Evolutionary conservation across 2,113 vertebrate species (phyloP), one percentile per base, ranked within the genome.

Genomic region (Meleagris gallopavo): DNA sequence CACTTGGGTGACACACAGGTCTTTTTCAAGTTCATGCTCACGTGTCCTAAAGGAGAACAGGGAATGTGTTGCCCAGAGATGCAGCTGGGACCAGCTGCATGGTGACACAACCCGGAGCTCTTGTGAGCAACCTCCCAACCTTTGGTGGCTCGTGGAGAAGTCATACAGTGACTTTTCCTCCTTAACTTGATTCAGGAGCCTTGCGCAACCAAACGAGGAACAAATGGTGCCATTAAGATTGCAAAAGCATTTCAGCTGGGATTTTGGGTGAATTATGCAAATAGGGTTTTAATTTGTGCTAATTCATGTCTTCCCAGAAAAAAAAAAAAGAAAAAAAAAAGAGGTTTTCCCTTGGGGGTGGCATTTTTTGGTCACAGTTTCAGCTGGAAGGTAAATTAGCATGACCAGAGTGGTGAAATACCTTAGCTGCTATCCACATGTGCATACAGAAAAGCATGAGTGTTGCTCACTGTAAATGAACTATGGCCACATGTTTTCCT

Each of bases 221-320:
- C 52, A 73, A 94, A 87, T 72, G 90, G 30, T 41, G 50, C 20
- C 52, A 90, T 84, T 95, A 61, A 75, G 89, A 97, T 93, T 95
- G 83, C 91, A 84, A 91, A 95, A 95, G 27, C 32, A 20, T 84
- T 91, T 78, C 45, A 41, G 41, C 67, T 83, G 54, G 22, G 61
- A 91, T 86, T 83, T 66, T 69, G 55, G 74, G 46, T 3, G 61
- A 83, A 64, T 86, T 88, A 83, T 43, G 69, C 41, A 83, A 67
- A 90, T 52, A 93, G 76, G 55, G 52, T 64, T 93, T 81, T 83
- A 65, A 83, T 90, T 90, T 48, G 61, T n/a, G 27, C 40, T 95
- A 91, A 95, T 91, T 88, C 62, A 22, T 52, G 27, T 58, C 86
- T 90, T 93, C 40, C 83, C 73, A 76, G 83, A 45, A 85, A 75